phyloP scores from a whole-genome alignment of 2,113 vertebrate genomes.

The Carassius auratus region DNA sequence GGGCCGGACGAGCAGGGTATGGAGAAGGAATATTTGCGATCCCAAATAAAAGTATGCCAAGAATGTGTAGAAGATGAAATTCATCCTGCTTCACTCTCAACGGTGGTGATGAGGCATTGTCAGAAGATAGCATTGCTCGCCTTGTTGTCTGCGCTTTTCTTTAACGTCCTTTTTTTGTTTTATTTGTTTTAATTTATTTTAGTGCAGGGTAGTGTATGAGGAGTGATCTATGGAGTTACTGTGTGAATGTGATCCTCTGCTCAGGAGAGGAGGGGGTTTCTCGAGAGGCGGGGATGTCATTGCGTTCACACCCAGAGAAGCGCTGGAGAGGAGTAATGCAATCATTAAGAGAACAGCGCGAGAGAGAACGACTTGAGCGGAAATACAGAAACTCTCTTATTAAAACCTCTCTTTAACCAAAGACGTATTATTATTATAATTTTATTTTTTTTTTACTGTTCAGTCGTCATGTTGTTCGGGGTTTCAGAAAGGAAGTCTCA shows the following conservation, averaged over 20 bases:
- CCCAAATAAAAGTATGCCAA: constrained; percentile 70
- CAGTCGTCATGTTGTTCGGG: not conserved
- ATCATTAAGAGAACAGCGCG: constrained; percentile 1
- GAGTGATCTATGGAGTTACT: constrained; percentile 63
- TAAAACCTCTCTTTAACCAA: not conserved
- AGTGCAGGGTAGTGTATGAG: constrained; percentile 52
- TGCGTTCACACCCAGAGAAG: constrained; percentile 51
- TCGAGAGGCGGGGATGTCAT: constrained; percentile 55
- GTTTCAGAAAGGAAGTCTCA: not conserved
- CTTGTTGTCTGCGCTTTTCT: constrained; percentile 51
- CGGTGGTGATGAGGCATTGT: constrained; percentile 61
- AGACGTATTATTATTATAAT: not conserved
- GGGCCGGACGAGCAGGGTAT: constrained; percentile 63
- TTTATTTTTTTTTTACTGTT: not conserved
- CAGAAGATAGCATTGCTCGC: constrained; percentile 74
- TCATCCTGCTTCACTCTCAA: constrained; percentile 75
- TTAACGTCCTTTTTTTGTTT: constrained; percentile 28
- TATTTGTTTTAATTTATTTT: constrained; percentile 3
- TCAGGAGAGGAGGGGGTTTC: constrained; percentile 43
- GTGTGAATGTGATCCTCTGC: constrained; percentile 60
- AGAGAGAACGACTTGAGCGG: not conserved
- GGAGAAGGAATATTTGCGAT: constrained; percentile 65
- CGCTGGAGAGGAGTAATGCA: constrained; percentile 32
- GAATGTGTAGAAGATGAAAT: constrained; percentile 68
- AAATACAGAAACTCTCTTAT: not conserved